phyloP scores from a whole-genome alignment of 2,888 invertebrate species.

The Drosophila recens region DNA sequence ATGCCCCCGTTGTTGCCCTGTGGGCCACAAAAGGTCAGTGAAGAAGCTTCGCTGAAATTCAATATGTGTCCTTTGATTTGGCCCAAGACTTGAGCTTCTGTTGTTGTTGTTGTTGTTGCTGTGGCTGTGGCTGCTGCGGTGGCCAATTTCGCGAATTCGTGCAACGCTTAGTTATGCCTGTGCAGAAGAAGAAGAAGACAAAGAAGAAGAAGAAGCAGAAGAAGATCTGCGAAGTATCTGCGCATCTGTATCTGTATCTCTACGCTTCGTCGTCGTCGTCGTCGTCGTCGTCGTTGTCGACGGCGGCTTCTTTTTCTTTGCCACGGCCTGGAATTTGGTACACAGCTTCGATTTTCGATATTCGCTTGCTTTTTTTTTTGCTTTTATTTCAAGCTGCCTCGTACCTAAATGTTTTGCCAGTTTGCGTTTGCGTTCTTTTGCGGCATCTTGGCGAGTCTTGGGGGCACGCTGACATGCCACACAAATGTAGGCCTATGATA shows the following conservation, averaged over 20 bases:
- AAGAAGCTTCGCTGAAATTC: slow-evolving; percentile 63
- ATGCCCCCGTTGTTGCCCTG: slow-evolving; percentile 2
- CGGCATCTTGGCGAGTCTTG: slow-evolving; percentile 39
- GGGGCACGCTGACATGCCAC: slow-evolving; percentile 52
- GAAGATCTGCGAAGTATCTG: slow-evolving; percentile 38
- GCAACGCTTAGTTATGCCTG: slow-evolving; percentile 74
- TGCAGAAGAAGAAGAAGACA: slow-evolving; percentile 13
- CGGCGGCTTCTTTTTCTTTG: slow-evolving; percentile 66
- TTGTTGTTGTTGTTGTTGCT: slow-evolving; percentile 18
- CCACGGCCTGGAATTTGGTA: slow-evolving; percentile 64
- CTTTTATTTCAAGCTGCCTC: slow-evolving; percentile 39
- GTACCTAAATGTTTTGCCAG: slow-evolving; percentile 65
- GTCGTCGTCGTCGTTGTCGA: neutral
- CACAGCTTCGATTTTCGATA: slow-evolving; percentile 38
- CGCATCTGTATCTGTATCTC: slow-evolving; percentile 50
- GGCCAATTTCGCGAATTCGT: slow-evolving; percentile 80
- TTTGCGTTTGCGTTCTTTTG: slow-evolving; percentile 51
- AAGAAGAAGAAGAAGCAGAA: neutral
- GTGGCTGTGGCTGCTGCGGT: slow-evolving; percentile 61
- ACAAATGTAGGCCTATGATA: slow-evolving; percentile 78
- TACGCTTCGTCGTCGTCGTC: slow-evolving; percentile 15
- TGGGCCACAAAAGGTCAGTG: slow-evolving; percentile 64
- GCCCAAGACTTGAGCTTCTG: slow-evolving; percentile 39
- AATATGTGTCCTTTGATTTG: slow-evolving; percentile 73
- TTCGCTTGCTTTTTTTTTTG: slow-evolving; percentile 7